phyloP scores from a whole-genome alignment of 1,140 invertebrate species.

The Drosophila sp. region DNA sequence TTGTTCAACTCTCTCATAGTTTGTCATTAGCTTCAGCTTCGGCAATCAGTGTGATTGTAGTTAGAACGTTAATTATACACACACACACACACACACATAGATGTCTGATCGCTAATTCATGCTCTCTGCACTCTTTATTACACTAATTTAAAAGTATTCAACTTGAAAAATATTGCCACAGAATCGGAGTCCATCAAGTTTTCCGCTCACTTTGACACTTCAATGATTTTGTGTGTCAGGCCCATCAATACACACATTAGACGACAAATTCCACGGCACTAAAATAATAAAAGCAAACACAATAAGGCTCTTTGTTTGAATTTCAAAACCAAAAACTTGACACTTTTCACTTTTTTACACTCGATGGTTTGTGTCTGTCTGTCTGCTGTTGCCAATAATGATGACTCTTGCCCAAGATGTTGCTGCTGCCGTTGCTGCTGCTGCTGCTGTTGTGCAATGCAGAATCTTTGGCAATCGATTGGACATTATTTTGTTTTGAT shows the following conservation, averaged over 20 bases:
- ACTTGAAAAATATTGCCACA: conserved; percentile 30
- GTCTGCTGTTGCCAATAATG: background rate
- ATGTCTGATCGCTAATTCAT: conserved; percentile 27
- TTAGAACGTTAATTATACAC: conserved; percentile 59
- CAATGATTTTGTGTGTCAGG: conserved; percentile 69
- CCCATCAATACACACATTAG: conserved; percentile 26
- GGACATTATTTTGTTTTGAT: conserved; percentile 6
- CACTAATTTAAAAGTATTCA: conserved; percentile 9
- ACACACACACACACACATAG: conserved; percentile 27
- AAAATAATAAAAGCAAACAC: conserved; percentile 43
- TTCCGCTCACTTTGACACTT: conserved; percentile 58
- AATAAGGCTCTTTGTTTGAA: conserved; percentile 18
- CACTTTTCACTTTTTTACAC: conserved; percentile 65
- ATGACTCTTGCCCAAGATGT: background rate
- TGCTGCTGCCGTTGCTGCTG: conserved; percentile 2
- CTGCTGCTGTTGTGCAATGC: conserved; percentile 1
- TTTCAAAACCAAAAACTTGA: conserved; percentile 1
- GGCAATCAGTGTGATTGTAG: conserved; percentile 41
- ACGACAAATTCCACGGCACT: conserved; percentile 50
- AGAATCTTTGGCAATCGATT: conserved; percentile 4
- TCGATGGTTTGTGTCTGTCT: conserved; percentile 22
- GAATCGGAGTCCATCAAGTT: background rate
- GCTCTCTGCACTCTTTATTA: conserved; percentile 12
- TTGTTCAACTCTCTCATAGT: conserved; percentile 70
- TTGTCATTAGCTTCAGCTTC: conserved; percentile 64